Conservation (phyloP, 2,797 vertebrate species). For the Manis pentadactyla region DNA sequence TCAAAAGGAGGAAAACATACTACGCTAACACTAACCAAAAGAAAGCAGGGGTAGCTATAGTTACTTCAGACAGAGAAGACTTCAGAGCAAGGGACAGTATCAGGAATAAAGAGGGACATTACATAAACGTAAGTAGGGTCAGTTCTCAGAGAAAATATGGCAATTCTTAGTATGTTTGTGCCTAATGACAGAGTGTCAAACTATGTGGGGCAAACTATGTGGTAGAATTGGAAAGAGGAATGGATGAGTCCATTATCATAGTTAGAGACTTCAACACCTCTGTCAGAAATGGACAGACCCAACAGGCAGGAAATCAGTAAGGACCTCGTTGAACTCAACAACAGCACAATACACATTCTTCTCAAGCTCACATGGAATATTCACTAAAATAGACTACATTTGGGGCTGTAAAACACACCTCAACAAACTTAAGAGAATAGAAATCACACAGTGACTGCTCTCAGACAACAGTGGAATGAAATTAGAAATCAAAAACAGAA, state of each 20-base stretch:
- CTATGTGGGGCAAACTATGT: not conserved
- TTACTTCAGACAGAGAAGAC: not conserved
- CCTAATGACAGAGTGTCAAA: not conserved
- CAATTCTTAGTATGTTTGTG: not conserved
- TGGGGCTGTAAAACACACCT: not conserved
- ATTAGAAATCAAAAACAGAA: not conserved
- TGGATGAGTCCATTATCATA: not conserved
- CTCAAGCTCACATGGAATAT: not conserved
- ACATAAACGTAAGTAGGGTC: not conserved
- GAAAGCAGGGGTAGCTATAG: not conserved
- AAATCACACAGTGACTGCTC: not conserved
- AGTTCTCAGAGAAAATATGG: not conserved
- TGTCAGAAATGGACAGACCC: not conserved
- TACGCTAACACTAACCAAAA: not conserved
- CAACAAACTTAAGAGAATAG: not conserved
- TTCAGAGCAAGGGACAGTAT: not conserved
- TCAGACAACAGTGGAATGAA: not conserved
- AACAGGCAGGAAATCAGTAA: not conserved
- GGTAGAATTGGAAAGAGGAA: not conserved
- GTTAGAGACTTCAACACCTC: not conserved
- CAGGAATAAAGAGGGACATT: not conserved
- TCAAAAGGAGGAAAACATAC: not conserved
- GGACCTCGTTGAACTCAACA: not conserved
- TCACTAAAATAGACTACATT: not conserved
- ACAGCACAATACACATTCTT: not conserved